Conservation (phyloP, 2,797 vertebrate genomes). For the Eleutherodactylus coqui region DNA sequence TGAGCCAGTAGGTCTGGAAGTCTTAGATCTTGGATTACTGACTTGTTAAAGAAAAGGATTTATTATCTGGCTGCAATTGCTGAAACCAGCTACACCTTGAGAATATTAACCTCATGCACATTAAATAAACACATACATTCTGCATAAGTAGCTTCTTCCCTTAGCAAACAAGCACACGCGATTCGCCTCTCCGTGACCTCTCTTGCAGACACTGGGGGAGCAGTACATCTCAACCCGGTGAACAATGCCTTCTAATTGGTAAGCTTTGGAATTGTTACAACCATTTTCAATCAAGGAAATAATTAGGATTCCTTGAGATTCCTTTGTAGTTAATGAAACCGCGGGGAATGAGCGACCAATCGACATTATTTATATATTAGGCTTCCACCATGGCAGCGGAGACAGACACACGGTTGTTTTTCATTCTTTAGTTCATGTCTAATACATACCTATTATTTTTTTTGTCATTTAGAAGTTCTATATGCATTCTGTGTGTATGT, state of each 20-base stretch:
- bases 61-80: slow-evolving; percentile 14
- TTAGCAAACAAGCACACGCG: slow-evolving; percentile 18
- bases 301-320: slow-evolving; percentile 18
- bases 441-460: not conserved
- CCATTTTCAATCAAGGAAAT: slow-evolving; percentile 19
- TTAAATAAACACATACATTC: slow-evolving; percentile 31
- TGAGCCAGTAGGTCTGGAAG: not conserved
- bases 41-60: not conserved
- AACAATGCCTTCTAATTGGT: slow-evolving; percentile 30
- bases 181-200: slow-evolving; percentile 41
- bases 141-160: not conserved
- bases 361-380: not conserved
- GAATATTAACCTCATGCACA: slow-evolving; percentile 6
- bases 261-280: not conserved
- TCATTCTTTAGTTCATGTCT: not conserved
- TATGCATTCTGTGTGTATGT: not conserved
- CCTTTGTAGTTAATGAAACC: slow-evolving; percentile 9
- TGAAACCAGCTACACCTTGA: slow-evolving; percentile 22
- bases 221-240: not conserved
- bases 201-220: slow-evolving; percentile 1
- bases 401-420: not conserved
- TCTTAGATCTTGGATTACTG: not conserved
- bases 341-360: slow-evolving; percentile 1
- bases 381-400: not conserved
- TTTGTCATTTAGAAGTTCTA: not conserved